Evolutionary conservation across 2,113 vertebrate genomes (phyloP).

Genomic region (Cryptoleucopteryx plumbea): DNA sequence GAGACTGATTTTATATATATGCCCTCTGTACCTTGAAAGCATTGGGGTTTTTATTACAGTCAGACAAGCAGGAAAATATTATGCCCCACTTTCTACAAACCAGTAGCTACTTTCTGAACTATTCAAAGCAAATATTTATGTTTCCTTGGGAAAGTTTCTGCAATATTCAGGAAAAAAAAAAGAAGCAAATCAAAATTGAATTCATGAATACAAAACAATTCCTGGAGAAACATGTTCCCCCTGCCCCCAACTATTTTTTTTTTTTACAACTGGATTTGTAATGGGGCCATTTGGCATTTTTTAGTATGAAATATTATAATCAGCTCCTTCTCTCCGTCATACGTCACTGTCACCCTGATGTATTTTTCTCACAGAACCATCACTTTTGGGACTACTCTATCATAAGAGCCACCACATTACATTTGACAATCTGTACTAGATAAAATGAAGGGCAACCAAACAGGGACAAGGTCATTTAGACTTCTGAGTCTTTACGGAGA

Average conservation of each 20-base stretch:
- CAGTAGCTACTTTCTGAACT: not conserved
- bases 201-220: conserved; percentile 13
- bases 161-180: not conserved
- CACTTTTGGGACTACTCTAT: conserved; percentile 41
- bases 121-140: not conserved
- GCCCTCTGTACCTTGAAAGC: not conserved
- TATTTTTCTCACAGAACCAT: conserved; percentile 39
- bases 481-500: conserved; percentile 8
- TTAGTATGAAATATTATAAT: conserved; percentile 26
- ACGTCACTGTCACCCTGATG: not conserved
- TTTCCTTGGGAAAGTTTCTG: not conserved
- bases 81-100: not conserved
- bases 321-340: not conserved
- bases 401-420: conserved; percentile 17
- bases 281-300: conserved; percentile 19
- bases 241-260: not conserved
- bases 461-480: conserved; percentile 45
- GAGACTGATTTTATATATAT: not conserved
- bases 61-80: not conserved
- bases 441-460: conserved; percentile 55
- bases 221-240: not conserved
- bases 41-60: not conserved
- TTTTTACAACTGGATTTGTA: not conserved
- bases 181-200: not conserved
- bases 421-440: conserved; percentile 39